A percentile compares a stretch with the other conserved stretches of the same genome.
These are phyloP conservation scores for Drosophila mulleri DNA, from an alignment of 2,888 invertebrate genomes.

Conservation along the genomic window DNA sequence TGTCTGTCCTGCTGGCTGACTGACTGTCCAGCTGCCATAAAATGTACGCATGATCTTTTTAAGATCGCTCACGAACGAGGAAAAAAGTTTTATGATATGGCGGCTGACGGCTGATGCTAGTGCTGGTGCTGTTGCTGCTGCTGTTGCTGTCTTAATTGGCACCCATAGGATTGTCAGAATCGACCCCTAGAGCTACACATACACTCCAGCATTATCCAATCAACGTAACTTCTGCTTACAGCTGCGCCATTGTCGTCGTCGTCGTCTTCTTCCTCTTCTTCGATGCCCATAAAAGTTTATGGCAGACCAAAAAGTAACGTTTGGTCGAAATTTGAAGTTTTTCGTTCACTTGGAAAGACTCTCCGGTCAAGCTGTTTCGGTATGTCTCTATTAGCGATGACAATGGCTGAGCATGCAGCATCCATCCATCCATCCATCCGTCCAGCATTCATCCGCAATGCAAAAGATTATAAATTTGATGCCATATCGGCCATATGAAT, in stretches of 20 bases:
- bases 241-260: slow-evolving; percentile 73
- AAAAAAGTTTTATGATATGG: slow-evolving; percentile 68
- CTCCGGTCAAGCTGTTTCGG: slow-evolving; percentile 43
- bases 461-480: slow-evolving; percentile 76
- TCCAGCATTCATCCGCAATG: slow-evolving; percentile 54
- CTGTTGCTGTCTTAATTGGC: slow-evolving; percentile 70
- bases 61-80: slow-evolving; percentile 73
- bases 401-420: slow-evolving; percentile 60
- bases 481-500: slow-evolving; percentile 41
- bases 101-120: slow-evolving; percentile 33
- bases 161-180: slow-evolving; percentile 61
- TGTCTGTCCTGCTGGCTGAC: not conserved
- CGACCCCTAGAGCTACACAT: slow-evolving; percentile 60
- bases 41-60: slow-evolving; percentile 66
- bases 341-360: slow-evolving; percentile 13
- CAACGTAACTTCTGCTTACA: slow-evolving; percentile 75
- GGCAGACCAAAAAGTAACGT: slow-evolving; percentile 70
- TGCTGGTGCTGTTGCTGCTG: slow-evolving; percentile 17
- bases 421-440: slow-evolving; percentile 29
- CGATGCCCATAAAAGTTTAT: slow-evolving; percentile 70
- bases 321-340: slow-evolving; percentile 66
- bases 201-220: slow-evolving; percentile 56
- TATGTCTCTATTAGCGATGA: slow-evolving; percentile 77
- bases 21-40: slow-evolving; percentile 53
- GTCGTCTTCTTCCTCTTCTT: slow-evolving; percentile 18